Base-by-base conservation (phyloP, 1,140 invertebrate species). In the Zaprionus davidi region DNA sequence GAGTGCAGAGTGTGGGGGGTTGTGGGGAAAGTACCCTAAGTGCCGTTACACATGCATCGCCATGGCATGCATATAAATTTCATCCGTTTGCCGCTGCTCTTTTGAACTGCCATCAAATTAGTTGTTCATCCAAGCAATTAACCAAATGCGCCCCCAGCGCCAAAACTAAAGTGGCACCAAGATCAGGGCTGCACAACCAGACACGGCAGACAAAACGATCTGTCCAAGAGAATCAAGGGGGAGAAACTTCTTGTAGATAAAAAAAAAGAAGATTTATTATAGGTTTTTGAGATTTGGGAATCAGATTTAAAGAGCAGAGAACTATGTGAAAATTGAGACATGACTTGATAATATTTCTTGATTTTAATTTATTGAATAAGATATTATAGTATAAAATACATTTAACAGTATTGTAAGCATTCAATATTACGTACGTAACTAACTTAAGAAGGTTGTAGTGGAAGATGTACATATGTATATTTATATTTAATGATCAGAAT, bases 101-200 rank as follows among this genome's bases (percentile, higher is more conserved):
- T 85, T 88, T 85, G 85, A 90, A 82, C 79, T 82, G 86, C 85
- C 81, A 82, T 76, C 87, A 82, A 87, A 92, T 91, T 88, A 91
- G 91, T 88, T 85, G 81, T 66, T 85, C 90, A 91, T 85, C 82
- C 83, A 88, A 74, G 81, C 91, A 92, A 92, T 92, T 91, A 92
- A 85, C 79, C 72, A 84, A 88, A 83, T 81, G 77, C 78, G 67
- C 56, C 51, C n/a, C 17, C 31, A 58, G 24, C 68, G 72, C 58
- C 58, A 57, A 59, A 57, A 67, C 51, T 62, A 56, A 67, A 53
- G 51, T 41, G 41, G 57, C 17, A 64, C 34, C 17, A 64, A 53
- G 63, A 72, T 67, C 73, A 79, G 73, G 73, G 76, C 60, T 78
- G 56, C 38, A 56, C 6, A 31, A 46, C n/a, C 12, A 38, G 36